Evolutionary conservation across 2,113 vertebrate species (phyloP).

Genomic region (Sula dactylatra): DNA sequence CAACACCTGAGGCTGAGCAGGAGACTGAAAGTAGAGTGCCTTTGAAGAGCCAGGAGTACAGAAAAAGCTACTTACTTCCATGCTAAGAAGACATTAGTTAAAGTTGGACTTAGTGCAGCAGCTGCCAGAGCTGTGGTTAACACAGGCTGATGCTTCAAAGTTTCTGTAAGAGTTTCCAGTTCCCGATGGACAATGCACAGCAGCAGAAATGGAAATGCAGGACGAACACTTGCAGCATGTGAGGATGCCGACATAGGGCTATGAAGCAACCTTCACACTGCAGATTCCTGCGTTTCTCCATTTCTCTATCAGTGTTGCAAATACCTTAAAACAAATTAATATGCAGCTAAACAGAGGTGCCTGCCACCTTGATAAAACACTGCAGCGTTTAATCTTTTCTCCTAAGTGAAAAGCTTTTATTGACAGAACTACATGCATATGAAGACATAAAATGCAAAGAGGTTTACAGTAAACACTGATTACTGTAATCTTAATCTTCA

Average conservation of each 20-base stretch:
- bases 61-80: not conserved
- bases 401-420: not conserved
- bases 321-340: not conserved
- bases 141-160: not conserved
- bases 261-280: not conserved
- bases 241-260: not conserved
- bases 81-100: not conserved
- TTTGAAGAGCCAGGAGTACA: not conserved
- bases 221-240: not conserved
- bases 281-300: not conserved
- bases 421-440: not conserved
- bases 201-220: not conserved
- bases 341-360: not conserved
- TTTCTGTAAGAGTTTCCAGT: not conserved
- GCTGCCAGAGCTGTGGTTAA: not conserved
- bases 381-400: not conserved
- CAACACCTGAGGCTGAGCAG: not conserved
- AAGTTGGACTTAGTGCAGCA: not conserved
- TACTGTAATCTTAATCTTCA: slow-evolving; percentile 19
- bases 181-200: accelerated
- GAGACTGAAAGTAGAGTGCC: not conserved
- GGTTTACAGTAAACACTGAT: not conserved
- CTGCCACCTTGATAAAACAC: not conserved
- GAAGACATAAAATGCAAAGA: slow-evolving; percentile 5
- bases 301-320: not conserved